A percentile compares a stretch with the other conserved stretches of the same genome.
These are phyloP conservation scores for Drosophila hydei DNA, from an alignment of 1,140 invertebrate species.

Conservation along the genomic window DNA sequence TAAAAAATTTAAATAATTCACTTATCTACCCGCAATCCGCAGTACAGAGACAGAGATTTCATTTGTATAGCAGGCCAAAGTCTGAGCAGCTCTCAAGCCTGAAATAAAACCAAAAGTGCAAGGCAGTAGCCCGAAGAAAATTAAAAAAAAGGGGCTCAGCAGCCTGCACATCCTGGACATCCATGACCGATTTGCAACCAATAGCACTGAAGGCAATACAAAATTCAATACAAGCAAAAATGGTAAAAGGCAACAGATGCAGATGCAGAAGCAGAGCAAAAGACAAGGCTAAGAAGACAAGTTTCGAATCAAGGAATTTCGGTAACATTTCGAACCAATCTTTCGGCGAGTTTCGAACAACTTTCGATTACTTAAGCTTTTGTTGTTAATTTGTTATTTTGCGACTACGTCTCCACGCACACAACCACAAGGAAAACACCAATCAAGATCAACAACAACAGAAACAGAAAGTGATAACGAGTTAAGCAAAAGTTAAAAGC, in stretches of 20 bases:
- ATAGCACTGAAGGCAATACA: slow-evolving; percentile 84
- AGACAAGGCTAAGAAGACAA: slow-evolving; percentile 72
- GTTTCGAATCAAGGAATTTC: slow-evolving; percentile 76
- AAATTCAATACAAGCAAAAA: slow-evolving; percentile 50
- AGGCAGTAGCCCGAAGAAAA: slow-evolving; percentile 26
- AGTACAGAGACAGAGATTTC: not conserved
- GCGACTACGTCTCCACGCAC: slow-evolving; percentile 73
- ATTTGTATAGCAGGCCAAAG: slow-evolving; percentile 35
- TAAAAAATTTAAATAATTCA: slow-evolving; percentile 13
- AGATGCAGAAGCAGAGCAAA: slow-evolving; percentile 63
- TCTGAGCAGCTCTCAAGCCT: slow-evolving; percentile 65
- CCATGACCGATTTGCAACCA: slow-evolving; percentile 68
- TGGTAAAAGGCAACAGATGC: slow-evolving; percentile 53
- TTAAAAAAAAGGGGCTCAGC: slow-evolving; percentile 1
- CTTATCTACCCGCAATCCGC: not conserved
- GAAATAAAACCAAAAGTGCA: slow-evolving; percentile 73
- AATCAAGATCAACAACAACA: slow-evolving; percentile 33
- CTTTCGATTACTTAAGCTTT: slow-evolving; percentile 74
- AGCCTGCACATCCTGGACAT: slow-evolving; percentile 62
- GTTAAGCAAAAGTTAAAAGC: slow-evolving; percentile 75
- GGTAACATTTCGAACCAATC: slow-evolving; percentile 77
- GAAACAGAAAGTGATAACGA: slow-evolving; percentile 81
- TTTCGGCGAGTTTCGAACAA: slow-evolving; percentile 80
- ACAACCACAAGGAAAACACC: slow-evolving; percentile 44
- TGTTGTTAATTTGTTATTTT: slow-evolving; percentile 78